Evolutionary conservation across 1,140 invertebrate species (phyloP), one percentile per base, ranked within the genome.

Genomic region (Dreissena polymorpha): DNA sequence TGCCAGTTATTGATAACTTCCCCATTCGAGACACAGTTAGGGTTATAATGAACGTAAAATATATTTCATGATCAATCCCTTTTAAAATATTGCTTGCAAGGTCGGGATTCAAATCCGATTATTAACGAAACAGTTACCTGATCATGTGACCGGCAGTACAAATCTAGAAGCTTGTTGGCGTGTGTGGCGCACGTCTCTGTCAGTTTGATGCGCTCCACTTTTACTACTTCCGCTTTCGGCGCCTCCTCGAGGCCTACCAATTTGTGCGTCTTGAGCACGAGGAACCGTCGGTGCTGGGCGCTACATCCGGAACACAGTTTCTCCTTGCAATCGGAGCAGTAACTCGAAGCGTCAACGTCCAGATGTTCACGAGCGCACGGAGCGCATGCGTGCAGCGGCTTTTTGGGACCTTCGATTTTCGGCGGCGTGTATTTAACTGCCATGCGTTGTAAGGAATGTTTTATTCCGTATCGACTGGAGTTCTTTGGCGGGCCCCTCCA

Each of bases 341-440:
- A 81, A 18, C 51, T 72, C 0, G 49, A 49, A 2, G 78, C 78
- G 50, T 81, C 78, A 0, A 72, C 53, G 23, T 60, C 68, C 12
- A 51, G 21, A 10, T 49, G 23, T 65, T 81, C 78, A 3, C 78
- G 78, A 12, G 57, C 25, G 50, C 78, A 81, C 21, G 78, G 78
- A n/a, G 68, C 51, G 51, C 78, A 81, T 13, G 49, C 8, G 53
- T 81, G 68, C 7, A 72, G 53, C 16, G 78, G 69, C 72, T 53
- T 69, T 21, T 57, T 71, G 13, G 78, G 69, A 23, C 70, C 78
- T 65, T 81, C 78, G 10, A 81, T 72, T 65, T 81, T 81, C 6
- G 78, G 78, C 21, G 78, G 53, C 27, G 57, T 68, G 51, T 81
- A 81, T 49, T 81, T 81, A 39, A 81, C 78, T 21, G 78, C 25